Evolutionary conservation across 2,797 vertebrate genomes (phyloP).

Genomic region (Sebastes glaucus): DNA sequence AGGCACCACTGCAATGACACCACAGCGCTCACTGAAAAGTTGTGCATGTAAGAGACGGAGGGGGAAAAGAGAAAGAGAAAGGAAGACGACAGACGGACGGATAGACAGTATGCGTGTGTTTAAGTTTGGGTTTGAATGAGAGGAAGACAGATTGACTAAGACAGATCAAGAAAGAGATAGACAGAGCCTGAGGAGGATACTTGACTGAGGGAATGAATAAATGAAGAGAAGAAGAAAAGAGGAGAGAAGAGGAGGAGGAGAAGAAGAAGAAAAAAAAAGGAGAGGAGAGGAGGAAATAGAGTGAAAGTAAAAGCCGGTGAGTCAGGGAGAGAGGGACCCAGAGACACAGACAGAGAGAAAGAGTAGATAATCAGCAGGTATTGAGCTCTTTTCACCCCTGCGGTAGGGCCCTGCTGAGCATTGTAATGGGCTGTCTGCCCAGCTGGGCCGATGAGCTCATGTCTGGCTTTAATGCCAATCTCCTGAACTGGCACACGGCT

Average conservation of each 20-base stretch:
- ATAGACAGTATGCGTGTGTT: not conserved
- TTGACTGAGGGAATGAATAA: constrained; percentile 28
- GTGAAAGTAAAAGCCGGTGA: constrained; percentile 39
- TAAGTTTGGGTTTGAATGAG: constrained; percentile 20
- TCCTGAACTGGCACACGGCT: constrained; percentile 90
- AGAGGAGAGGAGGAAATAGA: not conserved
- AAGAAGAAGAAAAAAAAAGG: not conserved
- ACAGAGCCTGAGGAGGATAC: constrained; percentile 20
- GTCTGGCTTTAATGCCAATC: constrained; percentile 99
- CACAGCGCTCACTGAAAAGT: constrained; percentile 47
- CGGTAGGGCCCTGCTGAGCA: constrained; percentile 92
- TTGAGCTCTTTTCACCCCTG: constrained; percentile 90
- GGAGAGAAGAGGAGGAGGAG: not conserved
- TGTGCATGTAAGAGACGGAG: constrained; percentile 18
- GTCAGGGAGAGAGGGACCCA: constrained; percentile 30
- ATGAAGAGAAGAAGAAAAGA: constrained; percentile 17
- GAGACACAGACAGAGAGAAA: constrained; percentile 65
- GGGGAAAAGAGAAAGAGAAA: not conserved
- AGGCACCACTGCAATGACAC: constrained; percentile 76
- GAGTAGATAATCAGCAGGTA: constrained; percentile 93
- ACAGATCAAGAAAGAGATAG: constrained; percentile 42
- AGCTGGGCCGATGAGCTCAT: constrained; percentile 96
- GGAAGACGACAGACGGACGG: not conserved
- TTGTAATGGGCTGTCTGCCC: constrained; percentile 96
- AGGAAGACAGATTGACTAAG: constrained; percentile 22